These are phyloP conservation scores for Alexandromys fortis DNA, from an alignment of 2,113 vertebrate genomes.

Conservation along the genomic window DNA sequence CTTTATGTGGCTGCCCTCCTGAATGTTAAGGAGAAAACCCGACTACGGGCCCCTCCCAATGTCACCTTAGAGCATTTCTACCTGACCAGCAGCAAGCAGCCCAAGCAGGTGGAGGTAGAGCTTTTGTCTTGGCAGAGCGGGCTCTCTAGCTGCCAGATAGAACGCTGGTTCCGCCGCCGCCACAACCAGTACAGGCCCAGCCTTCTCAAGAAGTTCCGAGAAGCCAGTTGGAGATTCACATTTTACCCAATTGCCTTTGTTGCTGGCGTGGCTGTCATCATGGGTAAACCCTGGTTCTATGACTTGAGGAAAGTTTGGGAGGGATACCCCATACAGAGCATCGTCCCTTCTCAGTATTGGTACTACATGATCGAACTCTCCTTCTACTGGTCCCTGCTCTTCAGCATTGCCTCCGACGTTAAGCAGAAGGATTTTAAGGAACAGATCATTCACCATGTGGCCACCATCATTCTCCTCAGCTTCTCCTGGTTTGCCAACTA, in stretches of 20 bases:
- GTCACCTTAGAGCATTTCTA: slow-evolving; percentile 92
- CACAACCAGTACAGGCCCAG: slow-evolving; percentile 94
- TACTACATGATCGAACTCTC: slow-evolving; percentile 97
- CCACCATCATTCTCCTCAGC: slow-evolving; percentile 96
- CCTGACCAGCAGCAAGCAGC: slow-evolving; percentile 88
- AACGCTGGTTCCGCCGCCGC: slow-evolving; percentile 95
- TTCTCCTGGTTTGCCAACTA: slow-evolving; percentile 98
- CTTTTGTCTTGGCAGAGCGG: slow-evolving; percentile 82
- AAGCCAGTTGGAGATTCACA: slow-evolving; percentile 98
- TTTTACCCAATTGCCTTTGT: slow-evolving; percentile 98
- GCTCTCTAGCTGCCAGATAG: slow-evolving; percentile 86
- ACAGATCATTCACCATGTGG: slow-evolving; percentile 96
- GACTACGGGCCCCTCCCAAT: slow-evolving; percentile 90
- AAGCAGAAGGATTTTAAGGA: slow-evolving; percentile 98
- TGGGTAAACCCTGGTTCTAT: slow-evolving; percentile 97
- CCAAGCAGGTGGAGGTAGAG: slow-evolving; percentile 88
- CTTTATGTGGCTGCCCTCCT: slow-evolving; percentile 91
- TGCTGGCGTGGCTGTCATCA: slow-evolving; percentile 93
- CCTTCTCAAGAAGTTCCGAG: slow-evolving; percentile 95
- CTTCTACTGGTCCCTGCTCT: slow-evolving; percentile 95
- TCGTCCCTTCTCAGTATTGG: slow-evolving; percentile 96
- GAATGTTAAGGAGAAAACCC: slow-evolving; percentile 92
- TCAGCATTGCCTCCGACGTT: slow-evolving; percentile 96
- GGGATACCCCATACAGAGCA: slow-evolving; percentile 91
- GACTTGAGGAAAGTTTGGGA: slow-evolving; percentile 94